Evolutionary conservation across 2,888 invertebrate species (phyloP), one percentile per base, ranked within the genome.

Genomic region (Leuctra nigra): DNA sequence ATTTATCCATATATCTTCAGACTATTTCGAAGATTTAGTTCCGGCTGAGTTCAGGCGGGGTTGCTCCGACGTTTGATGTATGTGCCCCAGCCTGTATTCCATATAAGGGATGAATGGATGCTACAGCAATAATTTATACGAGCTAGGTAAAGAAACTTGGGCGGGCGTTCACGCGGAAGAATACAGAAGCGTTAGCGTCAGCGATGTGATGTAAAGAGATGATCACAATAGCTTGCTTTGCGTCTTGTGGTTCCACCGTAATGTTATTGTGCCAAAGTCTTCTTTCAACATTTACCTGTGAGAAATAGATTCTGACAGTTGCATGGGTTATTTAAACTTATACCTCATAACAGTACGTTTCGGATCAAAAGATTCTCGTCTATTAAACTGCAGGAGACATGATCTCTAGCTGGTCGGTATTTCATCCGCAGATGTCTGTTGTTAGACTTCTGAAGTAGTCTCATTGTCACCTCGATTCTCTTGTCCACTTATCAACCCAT

Each of bases 61-160:
- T 9, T 35, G 36, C 20, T 50, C 22, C 16, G 50, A 50, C 35
- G 18, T 33, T 33, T 50, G 50, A 50, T 35, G 35, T 35, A 50
- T 50, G 33, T 22, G 20, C 16, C 2, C 39, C 50, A 50, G 50
- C 14, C 48, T 29, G 20, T 48, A 11, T 13, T n/a, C 20, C 35
- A 18, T 50, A 29, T n/a, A 35, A 35, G 35, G 22, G 50, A 18
- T 50, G 50, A 50, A 50, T 33, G 33, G 50, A 50, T 50, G 50
- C 50, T 22, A 35, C 33, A 20, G 50, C 50, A 50, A 50, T 50
- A 50, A 35, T 35, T 50, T 50, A 50, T 50, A 33, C 50, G 35
- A 33, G 33, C 50, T 33, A 50, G 50, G 33, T 20, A 35, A 50
- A 47, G 47, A 33, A 33, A 33, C 50, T 50, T 50, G 50, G 50